Base-by-base conservation (phyloP, 2,113 vertebrate species). In the Leptocoma aspasia region DNA sequence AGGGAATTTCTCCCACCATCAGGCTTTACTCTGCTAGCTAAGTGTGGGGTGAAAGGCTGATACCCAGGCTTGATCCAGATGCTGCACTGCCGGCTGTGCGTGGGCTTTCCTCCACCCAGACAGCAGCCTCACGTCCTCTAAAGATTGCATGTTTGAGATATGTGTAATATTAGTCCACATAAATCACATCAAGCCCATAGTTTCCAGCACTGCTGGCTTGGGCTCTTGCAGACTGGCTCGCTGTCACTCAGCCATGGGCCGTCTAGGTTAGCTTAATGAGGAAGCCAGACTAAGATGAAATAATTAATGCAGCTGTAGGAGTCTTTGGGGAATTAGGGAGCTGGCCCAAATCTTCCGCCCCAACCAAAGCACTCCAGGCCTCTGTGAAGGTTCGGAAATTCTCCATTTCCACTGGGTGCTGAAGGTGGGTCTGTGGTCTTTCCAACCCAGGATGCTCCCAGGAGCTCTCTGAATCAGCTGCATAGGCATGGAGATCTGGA, bases 231-330 rank as follows among this genome's bases (percentile, higher is more conserved):
- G 94, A 64, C 84, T 88, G 71, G 56, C 69, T 93, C 0, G 2
- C 91, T 79, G 92, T 95, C 83, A 93, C 84, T 97, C 91, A 95
- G 88, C 77, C 53, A 31, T 1, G 3, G 84, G 77, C 63, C 0
- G 59, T 93, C 89, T 94, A 94, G 89, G 86, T 89, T 86, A 91
- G 90, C 86, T 95, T 96, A 97, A 96, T 82, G 92, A 89, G 83
- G 94, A 92, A 95, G 94, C 91, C 97, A 95, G 94, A 87, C 91
- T 91, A 91, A 95, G 92, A 95, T 95, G 94, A 96, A 91, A 95
- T 88, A 96, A 97, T 90, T 96, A 80, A 86, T 86, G 73, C 91
- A 96, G 95, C 95, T 97, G 96, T 87, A 82, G 81, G 56, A 92
- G 82, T 68, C 90, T 85, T 77, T 27, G 19, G 92, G 88, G 92